Evolutionary conservation across 2,113 vertebrate species (phyloP).

Genomic region (Microtus oregoni): DNA sequence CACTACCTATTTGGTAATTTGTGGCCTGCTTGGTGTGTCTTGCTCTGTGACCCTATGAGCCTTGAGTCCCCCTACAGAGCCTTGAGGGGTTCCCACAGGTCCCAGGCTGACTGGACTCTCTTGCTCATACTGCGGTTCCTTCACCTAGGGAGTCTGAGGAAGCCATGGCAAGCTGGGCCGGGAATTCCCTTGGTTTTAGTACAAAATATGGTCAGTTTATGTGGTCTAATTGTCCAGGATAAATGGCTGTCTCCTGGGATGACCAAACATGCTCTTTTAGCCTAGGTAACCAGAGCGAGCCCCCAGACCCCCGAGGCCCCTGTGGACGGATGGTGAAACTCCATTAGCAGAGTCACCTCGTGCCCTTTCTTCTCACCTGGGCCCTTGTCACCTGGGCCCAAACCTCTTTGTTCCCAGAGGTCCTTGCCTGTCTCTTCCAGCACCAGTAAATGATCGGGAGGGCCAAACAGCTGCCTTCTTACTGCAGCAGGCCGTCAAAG

Average conservation of each 20-base stretch:
- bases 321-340: neutral
- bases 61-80: rapidly evolving
- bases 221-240: slow-evolving; percentile 77
- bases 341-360: slow-evolving; percentile 64
- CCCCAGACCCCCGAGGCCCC: slow-evolving; percentile 31
- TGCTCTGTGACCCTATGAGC: rapidly evolving
- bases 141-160: neutral
- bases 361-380: slow-evolving; percentile 67
- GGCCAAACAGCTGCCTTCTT: neutral
- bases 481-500: no score
- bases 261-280: slow-evolving; percentile 75
- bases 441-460: neutral
- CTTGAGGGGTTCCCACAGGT: rapidly evolving
- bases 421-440: neutral
- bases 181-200: slow-evolving; percentile 75
- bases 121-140: neutral
- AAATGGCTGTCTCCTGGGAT: slow-evolving; percentile 62
- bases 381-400: neutral
- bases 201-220: slow-evolving; percentile 78
- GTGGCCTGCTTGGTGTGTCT: no score
- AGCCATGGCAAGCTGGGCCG: neutral
- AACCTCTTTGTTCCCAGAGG: slow-evolving; percentile 23
- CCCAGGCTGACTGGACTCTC: rapidly evolving
- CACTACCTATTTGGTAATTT: rapidly evolving
- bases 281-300: neutral